A percentile compares a stretch with the other conserved stretches of the same genome.
These are phyloP conservation scores for Hypanus sabinus DNA, from an alignment of 2,113 vertebrate genomes.

Conservation along the genomic window DNA sequence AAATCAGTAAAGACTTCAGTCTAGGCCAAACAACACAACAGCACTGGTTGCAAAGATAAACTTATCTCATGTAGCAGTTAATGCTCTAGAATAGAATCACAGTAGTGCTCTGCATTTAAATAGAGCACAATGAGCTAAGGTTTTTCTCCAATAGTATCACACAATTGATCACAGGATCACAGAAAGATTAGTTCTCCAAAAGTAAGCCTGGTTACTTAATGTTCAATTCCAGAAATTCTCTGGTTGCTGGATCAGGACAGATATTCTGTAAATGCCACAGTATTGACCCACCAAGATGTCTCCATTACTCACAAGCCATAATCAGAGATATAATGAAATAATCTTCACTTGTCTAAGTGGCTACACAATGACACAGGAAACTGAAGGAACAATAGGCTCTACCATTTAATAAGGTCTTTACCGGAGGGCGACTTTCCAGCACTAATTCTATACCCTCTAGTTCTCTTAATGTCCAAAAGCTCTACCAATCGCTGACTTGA, in stretches of 20 bases:
- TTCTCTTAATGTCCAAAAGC: too few relatives aligned
- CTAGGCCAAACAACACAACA: not conserved
- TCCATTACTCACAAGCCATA: not conserved
- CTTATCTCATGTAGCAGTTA: not conserved
- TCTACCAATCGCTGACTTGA: too few relatives aligned
- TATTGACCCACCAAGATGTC: not conserved
- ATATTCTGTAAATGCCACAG: not conserved
- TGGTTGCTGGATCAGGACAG: not conserved
- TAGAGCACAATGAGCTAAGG: not conserved
- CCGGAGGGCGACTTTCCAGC: too few relatives aligned
- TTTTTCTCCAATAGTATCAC: not conserved
- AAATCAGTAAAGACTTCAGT: not conserved
- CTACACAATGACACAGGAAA: too few relatives aligned
- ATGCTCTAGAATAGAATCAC: not conserved
- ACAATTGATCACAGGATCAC: not conserved
- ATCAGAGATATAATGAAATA: not conserved
- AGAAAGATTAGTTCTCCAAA: not conserved
- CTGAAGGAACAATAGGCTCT: too few relatives aligned
- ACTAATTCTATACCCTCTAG: too few relatives aligned
- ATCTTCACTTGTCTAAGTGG: not conserved
- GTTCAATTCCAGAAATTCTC: not conserved
- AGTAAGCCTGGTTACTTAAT: not conserved
- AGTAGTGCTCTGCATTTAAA: not conserved
- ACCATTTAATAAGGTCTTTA: too few relatives aligned
- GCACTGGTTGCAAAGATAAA: not conserved